These are phyloP conservation scores for Phrynocephalus forsythii DNA, from an alignment of 2,797 vertebrate genomes.

Conservation along the genomic window DNA sequence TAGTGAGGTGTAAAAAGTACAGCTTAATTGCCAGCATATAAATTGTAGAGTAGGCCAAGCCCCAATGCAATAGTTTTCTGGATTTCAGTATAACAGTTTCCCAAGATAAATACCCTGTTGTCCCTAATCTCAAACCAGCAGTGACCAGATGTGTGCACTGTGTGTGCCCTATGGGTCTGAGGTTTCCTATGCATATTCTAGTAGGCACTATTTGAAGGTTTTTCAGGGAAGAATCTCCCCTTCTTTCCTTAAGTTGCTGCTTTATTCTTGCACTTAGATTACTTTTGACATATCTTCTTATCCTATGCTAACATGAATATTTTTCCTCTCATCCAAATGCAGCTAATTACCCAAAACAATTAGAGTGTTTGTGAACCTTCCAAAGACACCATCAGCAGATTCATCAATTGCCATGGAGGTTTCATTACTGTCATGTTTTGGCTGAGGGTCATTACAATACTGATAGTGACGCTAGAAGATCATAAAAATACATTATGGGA, in stretches of 20 bases:
- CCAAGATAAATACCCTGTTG: not conserved
- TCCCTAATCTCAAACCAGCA: not conserved
- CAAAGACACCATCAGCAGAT: not conserved
- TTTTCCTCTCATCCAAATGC: not conserved
- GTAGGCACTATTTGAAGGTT: not conserved
- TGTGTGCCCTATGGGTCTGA: not conserved
- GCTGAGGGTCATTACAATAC: not conserved
- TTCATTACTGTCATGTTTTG: not conserved
- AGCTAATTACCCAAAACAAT: not conserved
- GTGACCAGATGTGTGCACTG: not conserved
- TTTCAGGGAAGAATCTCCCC: not conserved
- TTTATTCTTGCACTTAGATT: not conserved
- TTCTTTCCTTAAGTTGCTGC: not conserved
- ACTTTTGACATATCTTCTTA: not conserved
- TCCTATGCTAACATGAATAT: not conserved
- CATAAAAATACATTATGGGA: not conserved
- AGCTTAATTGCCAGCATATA: not conserved
- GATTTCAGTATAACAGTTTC: not conserved
- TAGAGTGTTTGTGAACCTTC: not conserved
- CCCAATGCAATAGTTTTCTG: not conserved
- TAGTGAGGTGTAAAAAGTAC: not conserved
- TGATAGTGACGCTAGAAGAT: not conserved
- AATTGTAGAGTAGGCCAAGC: not conserved
- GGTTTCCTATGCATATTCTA: not conserved
- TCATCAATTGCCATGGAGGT: not conserved